phyloP scores from a whole-genome alignment of 64 coral and sea anemone species.

The Orbicella faveolata region DNA sequence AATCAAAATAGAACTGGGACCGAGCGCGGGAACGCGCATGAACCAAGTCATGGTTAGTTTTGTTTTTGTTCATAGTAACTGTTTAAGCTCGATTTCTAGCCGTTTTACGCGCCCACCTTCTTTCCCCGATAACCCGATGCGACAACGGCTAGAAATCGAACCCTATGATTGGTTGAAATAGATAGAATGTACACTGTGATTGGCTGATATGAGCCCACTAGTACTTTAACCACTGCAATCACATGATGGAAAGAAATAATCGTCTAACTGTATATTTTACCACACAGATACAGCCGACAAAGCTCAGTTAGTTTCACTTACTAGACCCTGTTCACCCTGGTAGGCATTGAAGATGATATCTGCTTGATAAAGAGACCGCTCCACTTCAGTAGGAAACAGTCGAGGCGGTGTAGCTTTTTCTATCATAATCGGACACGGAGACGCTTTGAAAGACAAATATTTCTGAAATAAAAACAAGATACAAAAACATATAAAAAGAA shows the following conservation, averaged over 20 bases:
- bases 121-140: too few species aligned
- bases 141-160: too few species aligned
- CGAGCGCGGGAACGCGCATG: too few species aligned
- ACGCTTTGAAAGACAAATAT: conserved; percentile 49
- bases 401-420: conserved; percentile 38
- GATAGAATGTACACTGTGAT: too few species aligned
- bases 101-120: too few species aligned
- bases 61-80: too few species aligned
- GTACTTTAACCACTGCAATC: too few species aligned
- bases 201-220: too few species aligned
- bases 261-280: not conserved
- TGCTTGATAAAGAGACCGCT: conserved; percentile 48
- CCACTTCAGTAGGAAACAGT: conserved; percentile 13
- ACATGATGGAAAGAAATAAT: not conserved
- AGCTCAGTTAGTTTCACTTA: not conserved
- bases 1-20: too few species aligned
- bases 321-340: conserved; percentile 22
- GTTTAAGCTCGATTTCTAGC: too few species aligned
- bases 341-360: conserved; percentile 31
- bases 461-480: conserved; percentile 21
- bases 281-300: not conserved
- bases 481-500: not conserved
- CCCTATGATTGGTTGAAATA: too few species aligned
- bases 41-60: too few species aligned
- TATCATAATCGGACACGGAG: conserved; percentile 64